A percentile compares a stretch with the other conserved stretches of the same genome.
Conservation (phyloP, 2,797 vertebrate species). For the Syndactyla subalaris region DNA sequence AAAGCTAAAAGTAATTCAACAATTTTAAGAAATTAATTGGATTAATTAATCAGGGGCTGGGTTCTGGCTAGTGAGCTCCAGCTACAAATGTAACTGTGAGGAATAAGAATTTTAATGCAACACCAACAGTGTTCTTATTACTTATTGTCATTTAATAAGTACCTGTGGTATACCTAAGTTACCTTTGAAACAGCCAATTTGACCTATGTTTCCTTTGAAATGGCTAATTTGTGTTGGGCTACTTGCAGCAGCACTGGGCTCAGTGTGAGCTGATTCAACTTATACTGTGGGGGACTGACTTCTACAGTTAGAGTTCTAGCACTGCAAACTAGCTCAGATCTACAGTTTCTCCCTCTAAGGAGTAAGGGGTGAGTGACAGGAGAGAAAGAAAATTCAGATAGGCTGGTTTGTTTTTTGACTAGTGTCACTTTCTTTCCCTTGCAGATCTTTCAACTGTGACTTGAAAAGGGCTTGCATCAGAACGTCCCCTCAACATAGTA, state of each 20-base stretch:
- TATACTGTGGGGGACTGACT: not conserved
- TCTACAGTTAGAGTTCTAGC: not conserved
- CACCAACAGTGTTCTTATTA: not conserved
- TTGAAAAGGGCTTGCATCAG: not conserved
- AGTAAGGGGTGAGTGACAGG: not conserved
- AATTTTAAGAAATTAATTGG: not conserved
- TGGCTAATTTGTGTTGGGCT: not conserved
- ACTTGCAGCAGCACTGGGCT: not conserved
- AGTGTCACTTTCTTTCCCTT: not conserved
- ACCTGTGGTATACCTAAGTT: not conserved
- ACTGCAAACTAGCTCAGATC: not conserved
- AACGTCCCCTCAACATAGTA: not conserved
- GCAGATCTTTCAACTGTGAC: not conserved
- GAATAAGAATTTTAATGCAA: not conserved
- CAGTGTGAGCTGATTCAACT: not conserved
- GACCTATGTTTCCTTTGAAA: not conserved
- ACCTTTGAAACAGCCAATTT: not conserved
- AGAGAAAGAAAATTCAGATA: not conserved
- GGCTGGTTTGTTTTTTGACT: not conserved
- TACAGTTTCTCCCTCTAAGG: not conserved
- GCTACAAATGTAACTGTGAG: not conserved
- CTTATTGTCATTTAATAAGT: not conserved
- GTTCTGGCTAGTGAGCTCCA: not conserved
- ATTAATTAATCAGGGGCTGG: not conserved
- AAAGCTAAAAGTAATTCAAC: not conserved